Evolutionary conservation across 2,888 invertebrate genomes (phyloP), one percentile per base, ranked within the genome.

Genomic region (Calameuta pallipes): DNA sequence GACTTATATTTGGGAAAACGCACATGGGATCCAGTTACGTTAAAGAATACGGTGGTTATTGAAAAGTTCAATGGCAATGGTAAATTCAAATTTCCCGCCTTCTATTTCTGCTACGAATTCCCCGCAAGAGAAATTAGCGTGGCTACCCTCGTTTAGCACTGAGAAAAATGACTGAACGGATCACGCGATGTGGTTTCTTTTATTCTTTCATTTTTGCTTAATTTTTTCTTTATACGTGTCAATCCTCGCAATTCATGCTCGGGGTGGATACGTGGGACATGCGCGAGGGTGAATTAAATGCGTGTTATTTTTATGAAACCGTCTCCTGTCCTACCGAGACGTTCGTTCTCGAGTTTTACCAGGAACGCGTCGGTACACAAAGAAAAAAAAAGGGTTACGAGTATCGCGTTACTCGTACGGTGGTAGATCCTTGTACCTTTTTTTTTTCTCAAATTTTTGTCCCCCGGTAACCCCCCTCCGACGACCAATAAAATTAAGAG

Each of bases 401-500:
- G 81, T 84, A 81, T 84, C 84, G 80, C 81, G 83, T 84, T 84
- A 84, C 83, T 80, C 73, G 75, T 41, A 41, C 70, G 33, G 70
- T 6, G 70, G 30, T 70, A 30, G 70, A 30, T 30, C n/a, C 30
- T 70, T 15, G 41, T 41, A 41, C 31, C 13, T 37, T 37, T 15
- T 36, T 37, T 35, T 36, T 41, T 41, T 41, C 6, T 41, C 41
- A 41, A 41, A 41, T 41, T 70, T 70, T 70, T 70, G 3, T 0
- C 70, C 70, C 70, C 70, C 70, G 80, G 81, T 76, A 79, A 33
- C 33, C 78, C 80, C 80, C 79, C 81, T 83, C 81, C 79, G 80
- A 81, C 80, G 69, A 79, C 78, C 83, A 83, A 87, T 85, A 85
- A 87, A 87, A 85, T 85, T 83, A 75, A 81, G 80, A 84, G 85